Percentiles rank a stretch among this genome's conserved stretches.
These are phyloP conservation scores for Montipora capricornis DNA, from an alignment of 64 coral and sea anemone genomes.

Conservation along the genomic window DNA sequence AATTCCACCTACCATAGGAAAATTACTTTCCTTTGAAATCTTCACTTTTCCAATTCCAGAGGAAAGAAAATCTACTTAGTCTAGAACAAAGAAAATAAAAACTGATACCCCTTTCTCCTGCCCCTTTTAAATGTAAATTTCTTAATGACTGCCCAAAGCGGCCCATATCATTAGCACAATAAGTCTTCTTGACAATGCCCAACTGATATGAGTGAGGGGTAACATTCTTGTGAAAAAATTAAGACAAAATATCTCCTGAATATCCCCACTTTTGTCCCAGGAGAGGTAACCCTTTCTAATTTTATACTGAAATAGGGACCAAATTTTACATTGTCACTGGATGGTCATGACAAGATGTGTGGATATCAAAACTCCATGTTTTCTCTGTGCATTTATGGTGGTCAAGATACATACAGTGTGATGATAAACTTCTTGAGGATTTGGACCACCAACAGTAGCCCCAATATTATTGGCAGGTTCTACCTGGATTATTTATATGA, in stretches of 20 bases:
- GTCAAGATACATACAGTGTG: conserved; percentile 24
- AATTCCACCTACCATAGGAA: not conserved
- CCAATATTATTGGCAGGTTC: conserved; percentile 39
- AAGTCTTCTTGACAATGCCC: not conserved
- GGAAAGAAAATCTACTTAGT: not conserved
- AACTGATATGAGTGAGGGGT: not conserved
- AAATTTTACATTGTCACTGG: conserved; percentile 13
- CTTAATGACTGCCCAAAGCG: too few relatives aligned
- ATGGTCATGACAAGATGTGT: conserved; percentile 53
- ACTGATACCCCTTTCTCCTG: not conserved
- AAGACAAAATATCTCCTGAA: not conserved
- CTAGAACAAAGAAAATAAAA: not conserved
- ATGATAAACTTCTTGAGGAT: conserved; percentile 23
- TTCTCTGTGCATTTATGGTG: conserved; percentile 35
- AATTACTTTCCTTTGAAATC: not conserved
- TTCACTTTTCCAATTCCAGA: not conserved
- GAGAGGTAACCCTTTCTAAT: not conserved
- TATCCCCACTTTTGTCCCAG: not conserved
- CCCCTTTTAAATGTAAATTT: too few relatives aligned
- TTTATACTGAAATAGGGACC: conserved; percentile 42
- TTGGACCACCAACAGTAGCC: conserved; percentile 37
- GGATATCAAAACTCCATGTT: conserved; percentile 29
- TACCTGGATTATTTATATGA: conserved; percentile 33
- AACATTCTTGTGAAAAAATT: not conserved
- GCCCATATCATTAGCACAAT: not conserved